phyloP scores from a whole-genome alignment of 2,113 vertebrate genomes.

The Cariama cristata region DNA sequence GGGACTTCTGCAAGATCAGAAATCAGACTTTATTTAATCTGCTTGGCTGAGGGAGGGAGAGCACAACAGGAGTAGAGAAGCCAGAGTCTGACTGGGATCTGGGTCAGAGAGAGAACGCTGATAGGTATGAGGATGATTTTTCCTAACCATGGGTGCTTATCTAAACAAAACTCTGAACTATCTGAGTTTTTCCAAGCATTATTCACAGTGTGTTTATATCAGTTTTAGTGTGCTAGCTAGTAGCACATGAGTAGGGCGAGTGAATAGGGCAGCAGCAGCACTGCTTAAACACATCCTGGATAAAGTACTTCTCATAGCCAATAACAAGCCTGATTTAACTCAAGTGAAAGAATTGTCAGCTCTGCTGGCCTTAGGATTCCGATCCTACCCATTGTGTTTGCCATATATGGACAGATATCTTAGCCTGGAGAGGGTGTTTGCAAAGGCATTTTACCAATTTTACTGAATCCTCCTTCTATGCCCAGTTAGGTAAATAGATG shows the following conservation, averaged over 20 bases:
- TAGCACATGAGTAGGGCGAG: background rate
- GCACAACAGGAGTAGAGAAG: background rate
- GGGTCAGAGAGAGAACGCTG: background rate
- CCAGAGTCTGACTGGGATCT: background rate
- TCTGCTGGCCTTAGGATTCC: background rate
- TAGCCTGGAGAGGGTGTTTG: background rate
- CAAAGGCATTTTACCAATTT: background rate
- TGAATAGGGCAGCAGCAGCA: background rate
- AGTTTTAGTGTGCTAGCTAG: background rate
- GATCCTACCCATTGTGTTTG: background rate
- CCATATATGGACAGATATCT: background rate
- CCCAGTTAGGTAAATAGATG: background rate
- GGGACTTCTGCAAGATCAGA: conserved; percentile 13
- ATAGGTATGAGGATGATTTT: background rate
- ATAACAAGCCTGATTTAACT: background rate
- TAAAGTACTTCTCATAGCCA: background rate
- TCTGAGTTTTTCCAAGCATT: background rate
- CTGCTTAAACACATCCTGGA: background rate
- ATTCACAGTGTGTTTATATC: background rate
- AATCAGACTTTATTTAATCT: conserved; percentile 13
- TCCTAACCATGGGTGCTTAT: background rate
- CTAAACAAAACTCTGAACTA: background rate
- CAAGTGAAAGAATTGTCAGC: background rate
- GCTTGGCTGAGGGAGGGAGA: background rate
- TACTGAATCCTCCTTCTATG: background rate